Evolutionary conservation across 2,113 vertebrate species (phyloP).

Genomic region (Copsychus sechellarum): DNA sequence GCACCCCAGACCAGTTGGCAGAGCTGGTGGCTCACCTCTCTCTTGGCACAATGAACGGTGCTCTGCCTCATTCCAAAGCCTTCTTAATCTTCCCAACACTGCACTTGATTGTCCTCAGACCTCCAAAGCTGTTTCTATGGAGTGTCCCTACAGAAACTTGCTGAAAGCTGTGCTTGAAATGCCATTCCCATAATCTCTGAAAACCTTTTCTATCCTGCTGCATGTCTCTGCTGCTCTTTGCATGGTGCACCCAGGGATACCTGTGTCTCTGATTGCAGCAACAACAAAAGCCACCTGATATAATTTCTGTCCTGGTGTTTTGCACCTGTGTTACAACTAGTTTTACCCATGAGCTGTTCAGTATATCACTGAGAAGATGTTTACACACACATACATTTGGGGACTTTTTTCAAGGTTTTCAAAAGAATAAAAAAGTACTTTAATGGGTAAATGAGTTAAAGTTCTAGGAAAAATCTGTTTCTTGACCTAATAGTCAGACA

Average conservation of each 20-base stretch:
- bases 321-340: accelerated
- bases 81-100: background rate
- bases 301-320: background rate
- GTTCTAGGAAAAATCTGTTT: background rate
- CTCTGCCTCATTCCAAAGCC: background rate
- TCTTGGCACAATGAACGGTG: background rate
- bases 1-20: background rate
- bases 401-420: background rate
- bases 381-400: background rate
- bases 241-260: too few relatives aligned
- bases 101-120: too few relatives aligned
- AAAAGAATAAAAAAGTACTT: background rate
- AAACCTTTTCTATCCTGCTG: background rate
- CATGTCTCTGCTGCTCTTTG: background rate
- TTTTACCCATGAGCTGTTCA: background rate
- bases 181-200: background rate
- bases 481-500: background rate
- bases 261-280: background rate
- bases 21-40: background rate
- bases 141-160: background rate
- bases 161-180: background rate
- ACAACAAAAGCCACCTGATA: background rate
- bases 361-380: background rate
- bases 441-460: background rate
- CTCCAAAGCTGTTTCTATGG: background rate